Percentiles rank a stretch among this genome's conserved stretches.
Conservation (phyloP, 2,113 vertebrate species). For the Stomatorhinus ivindoensis region DNA sequence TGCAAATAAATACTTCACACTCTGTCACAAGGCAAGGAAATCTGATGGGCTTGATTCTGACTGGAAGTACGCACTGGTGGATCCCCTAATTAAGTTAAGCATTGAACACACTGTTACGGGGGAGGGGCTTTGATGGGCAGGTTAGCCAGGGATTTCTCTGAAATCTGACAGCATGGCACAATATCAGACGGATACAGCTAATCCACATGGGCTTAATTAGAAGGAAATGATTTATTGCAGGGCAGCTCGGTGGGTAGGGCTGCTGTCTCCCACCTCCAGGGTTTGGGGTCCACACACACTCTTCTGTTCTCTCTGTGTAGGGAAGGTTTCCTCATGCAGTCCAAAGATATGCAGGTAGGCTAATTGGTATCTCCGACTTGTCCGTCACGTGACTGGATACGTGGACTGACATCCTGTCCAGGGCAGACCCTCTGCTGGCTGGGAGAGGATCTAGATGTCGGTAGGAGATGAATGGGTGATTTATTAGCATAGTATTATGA, state of each 20-base stretch:
- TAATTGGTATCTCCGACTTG: background rate
- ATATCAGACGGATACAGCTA: background rate
- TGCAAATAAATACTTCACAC: constrained; percentile 4
- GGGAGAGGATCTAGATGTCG: background rate
- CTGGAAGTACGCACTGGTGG: background rate
- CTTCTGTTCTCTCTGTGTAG: background rate
- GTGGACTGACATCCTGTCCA: background rate
- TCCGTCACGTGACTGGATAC: background rate
- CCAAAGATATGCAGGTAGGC: background rate
- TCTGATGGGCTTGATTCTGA: background rate
- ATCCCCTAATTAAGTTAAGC: background rate
- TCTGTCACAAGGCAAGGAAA: background rate
- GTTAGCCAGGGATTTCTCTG: background rate
- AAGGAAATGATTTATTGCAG: background rate
- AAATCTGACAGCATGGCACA: background rate
- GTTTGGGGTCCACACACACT: background rate
- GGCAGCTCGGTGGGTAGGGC: background rate
- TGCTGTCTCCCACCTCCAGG: background rate
- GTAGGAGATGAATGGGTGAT: background rate
- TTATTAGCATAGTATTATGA: background rate
- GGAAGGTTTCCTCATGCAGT: background rate
- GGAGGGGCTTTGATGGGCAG: background rate
- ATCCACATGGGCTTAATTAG: background rate
- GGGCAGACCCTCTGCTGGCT: background rate
- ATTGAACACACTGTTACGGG: background rate